Evolutionary conservation across 2,888 invertebrate species (phyloP).

Genomic region (Xylota sylvarum): DNA sequence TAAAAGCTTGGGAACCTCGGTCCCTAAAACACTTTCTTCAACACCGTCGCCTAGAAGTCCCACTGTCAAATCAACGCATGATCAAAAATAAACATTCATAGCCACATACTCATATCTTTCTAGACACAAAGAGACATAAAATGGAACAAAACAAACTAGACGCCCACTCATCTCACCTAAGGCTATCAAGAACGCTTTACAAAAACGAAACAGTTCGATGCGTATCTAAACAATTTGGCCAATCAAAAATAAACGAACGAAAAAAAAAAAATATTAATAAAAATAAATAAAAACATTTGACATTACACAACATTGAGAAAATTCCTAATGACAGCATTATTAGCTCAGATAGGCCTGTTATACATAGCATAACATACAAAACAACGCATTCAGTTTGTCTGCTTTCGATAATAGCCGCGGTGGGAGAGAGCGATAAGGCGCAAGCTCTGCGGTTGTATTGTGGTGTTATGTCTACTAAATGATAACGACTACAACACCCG

Average conservation of each 20-base stretch:
- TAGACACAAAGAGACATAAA: neutral
- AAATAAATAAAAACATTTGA: conserved; percentile 7
- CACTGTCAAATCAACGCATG: neutral
- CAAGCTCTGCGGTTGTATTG: conserved; percentile 19
- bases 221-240: conserved; percentile 19
- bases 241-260: conserved; percentile 22
- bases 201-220: conserved; percentile 6
- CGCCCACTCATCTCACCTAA: neutral
- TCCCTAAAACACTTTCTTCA: too few relatives aligned
- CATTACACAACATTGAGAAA: conserved; percentile 45
- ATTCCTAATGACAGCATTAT: conserved; percentile 21
- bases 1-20: too few relatives aligned
- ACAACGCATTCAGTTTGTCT: conserved; percentile 11
- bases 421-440: conserved; percentile 34
- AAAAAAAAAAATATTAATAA: neutral
- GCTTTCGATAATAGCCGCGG: conserved; percentile 13
- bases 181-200: conserved; percentile 7
- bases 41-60: neutral
- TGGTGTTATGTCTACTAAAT: conserved; percentile 8
- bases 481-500: conserved; percentile 21
- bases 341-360: conserved; percentile 42
- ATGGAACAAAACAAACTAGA: neutral
- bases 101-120: neutral
- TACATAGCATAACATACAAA: conserved; percentile 16
- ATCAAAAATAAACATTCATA: neutral